phyloP scores from a whole-genome alignment of 1,140 invertebrate species.

The Phenacoccus solenopsis region DNA sequence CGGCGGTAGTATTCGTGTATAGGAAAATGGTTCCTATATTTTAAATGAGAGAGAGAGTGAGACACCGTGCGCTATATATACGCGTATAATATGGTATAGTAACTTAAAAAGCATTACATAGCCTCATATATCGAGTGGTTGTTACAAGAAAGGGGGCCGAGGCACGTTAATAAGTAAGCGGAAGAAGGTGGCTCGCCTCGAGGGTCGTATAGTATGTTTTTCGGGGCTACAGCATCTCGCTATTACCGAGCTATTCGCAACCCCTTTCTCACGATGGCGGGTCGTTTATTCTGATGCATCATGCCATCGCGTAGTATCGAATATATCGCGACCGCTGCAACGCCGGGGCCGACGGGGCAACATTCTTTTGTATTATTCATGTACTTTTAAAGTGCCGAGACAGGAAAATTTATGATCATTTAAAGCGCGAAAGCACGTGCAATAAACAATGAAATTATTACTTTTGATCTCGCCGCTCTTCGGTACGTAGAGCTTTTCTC shows the following conservation, averaged over 20 bases:
- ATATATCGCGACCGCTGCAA: neutral
- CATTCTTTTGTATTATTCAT: neutral
- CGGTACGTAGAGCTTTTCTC: too few relatives aligned
- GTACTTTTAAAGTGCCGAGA: constrained; percentile 1
- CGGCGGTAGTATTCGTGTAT: too few relatives aligned
- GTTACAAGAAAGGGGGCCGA: neutral
- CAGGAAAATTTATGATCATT: constrained; percentile 3
- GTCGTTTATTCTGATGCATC: neutral
- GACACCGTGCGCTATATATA: neutral
- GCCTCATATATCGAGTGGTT: neutral
- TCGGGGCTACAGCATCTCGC: too few relatives aligned
- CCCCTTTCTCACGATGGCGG: too few relatives aligned
- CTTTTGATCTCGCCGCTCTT: neutral
- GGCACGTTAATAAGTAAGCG: neutral
- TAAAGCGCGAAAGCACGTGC: neutral
- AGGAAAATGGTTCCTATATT: neutral
- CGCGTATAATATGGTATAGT: neutral
- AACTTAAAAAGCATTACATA: neutral
- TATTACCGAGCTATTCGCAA: too few relatives aligned
- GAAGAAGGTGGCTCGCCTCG: neutral
- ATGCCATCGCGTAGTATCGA: neutral
- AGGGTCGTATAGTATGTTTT: too few relatives aligned
- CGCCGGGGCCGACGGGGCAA: neutral
- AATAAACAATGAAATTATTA: constrained; percentile 4
- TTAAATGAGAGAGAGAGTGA: neutral